Evolutionary conservation across 1,140 invertebrate species (phyloP), one percentile per base, ranked within the genome.

Genomic region (Drosophila quadrilineata): DNA sequence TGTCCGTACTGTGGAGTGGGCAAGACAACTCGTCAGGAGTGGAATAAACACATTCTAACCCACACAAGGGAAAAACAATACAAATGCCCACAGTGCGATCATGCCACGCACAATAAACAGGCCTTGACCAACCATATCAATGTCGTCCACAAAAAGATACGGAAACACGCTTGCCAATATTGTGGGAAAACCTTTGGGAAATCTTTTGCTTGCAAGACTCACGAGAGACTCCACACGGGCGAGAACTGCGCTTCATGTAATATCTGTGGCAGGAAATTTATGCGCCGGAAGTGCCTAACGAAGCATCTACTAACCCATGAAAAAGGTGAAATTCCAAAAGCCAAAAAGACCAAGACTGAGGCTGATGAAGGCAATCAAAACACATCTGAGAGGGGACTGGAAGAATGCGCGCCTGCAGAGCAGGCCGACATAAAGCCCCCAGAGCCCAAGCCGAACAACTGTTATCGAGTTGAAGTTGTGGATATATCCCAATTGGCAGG

Each of bases 191-290:
- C 85, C 3, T 89, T 89, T 35, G 87, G 87, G 2, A 89, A 88
- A 40, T 67, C 75, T 0, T 71, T 88, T 16, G 70, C 85, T 9
- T 84, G 82, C 10, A 88, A 87, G 54, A 74, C 76, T 6, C 88
- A 89, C 19, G 84, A 88, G 38, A 71, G 80, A 29, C 74, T 73
- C 0, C 88, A 89, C 26, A 89, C 88, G 10, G 93, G 93, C 0
- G 92, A 91, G 28, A 90, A 88, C 33, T 73, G 74, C 38, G 79
- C 69, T 31, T 84, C 82, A 22, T 89, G 87, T 36, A 88, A 86
- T 26, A 85, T 89, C 1, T 89, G 87, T 31, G 76, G 76, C 2
- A 87, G 82, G 35, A 67, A 69, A 1, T 89, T 89, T 38, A 64
- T 88, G 4, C 85, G 74, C 22, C 71, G 79, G 8, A 88, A 87